Evolutionary conservation across 2,113 vertebrate genomes (phyloP).

Genomic region (Tyto alba): DNA sequence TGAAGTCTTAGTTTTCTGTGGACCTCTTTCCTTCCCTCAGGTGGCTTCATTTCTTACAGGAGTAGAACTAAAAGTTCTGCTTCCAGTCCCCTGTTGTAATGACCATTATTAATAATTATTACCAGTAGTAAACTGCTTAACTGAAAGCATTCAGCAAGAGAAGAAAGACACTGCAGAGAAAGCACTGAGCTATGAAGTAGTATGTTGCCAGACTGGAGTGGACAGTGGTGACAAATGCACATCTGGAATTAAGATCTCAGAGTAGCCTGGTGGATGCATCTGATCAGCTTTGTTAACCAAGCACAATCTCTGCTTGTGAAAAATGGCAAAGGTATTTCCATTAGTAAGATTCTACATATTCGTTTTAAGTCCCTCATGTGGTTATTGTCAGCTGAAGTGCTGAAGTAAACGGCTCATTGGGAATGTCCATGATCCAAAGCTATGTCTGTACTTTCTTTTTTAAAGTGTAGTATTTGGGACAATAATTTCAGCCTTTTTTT

Average conservation of each 20-base stretch:
- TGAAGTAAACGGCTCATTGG: neutral
- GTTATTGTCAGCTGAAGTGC: neutral
- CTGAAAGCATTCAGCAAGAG: neutral
- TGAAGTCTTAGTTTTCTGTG: neutral
- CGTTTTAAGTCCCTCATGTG: neutral
- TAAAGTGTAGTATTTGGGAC: neutral
- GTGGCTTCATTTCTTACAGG: neutral
- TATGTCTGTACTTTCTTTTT: neutral
- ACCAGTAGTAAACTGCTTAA: neutral
- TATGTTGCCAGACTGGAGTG: neutral
- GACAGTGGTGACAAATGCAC: neutral
- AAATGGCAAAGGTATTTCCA: neutral
- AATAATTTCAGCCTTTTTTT: neutral
- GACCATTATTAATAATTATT: neutral
- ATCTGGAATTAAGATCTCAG: neutral
- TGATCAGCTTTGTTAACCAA: accelerated
- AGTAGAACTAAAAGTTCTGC: neutral
- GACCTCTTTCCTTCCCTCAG: neutral
- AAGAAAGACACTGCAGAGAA: neutral
- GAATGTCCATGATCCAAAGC: neutral
- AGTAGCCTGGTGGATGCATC: neutral
- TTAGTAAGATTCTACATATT: neutral
- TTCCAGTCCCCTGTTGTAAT: neutral
- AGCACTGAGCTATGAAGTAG: neutral
- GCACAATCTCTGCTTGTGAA: neutral